phyloP scores from a whole-genome alignment of 2,113 vertebrate species.

The Chunga burmeisteri region DNA sequence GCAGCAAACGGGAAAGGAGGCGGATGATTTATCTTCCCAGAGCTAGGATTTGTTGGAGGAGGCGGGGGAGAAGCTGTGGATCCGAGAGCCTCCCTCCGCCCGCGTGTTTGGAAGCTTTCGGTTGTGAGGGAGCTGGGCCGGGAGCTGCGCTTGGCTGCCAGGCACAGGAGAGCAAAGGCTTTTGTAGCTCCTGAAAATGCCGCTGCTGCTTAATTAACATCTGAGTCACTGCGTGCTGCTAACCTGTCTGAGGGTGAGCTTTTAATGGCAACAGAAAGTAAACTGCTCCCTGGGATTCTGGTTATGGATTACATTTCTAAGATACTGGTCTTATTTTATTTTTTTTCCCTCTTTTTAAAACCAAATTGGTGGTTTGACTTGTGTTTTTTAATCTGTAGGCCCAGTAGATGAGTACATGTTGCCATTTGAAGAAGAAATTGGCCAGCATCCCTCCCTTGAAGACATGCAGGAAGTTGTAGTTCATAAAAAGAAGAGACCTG shows the following conservation, averaged over 20 bases:
- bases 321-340: too few relatives aligned
- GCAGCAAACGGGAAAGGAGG: neutral
- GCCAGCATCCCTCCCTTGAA: constrained; percentile 97
- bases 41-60: neutral
- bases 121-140: neutral
- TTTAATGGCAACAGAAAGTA: neutral
- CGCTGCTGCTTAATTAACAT: neutral
- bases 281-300: accelerated
- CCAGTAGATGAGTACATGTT: constrained; percentile 97
- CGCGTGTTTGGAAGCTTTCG: accelerated
- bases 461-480: constrained; percentile 99
- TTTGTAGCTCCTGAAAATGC: accelerated
- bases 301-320: accelerated
- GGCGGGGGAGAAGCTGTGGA: neutral
- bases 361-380: neutral
- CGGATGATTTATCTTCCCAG: accelerated
- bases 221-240: neutral
- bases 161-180: accelerated
- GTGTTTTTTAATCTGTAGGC: constrained; percentile 67
- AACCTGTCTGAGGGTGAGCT: neutral
- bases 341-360: accelerated
- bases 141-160: neutral
- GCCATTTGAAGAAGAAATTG: constrained; percentile 97
- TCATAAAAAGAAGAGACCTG: constrained; percentile 96
- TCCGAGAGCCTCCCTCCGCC: neutral